Conservation (phyloP, 2,797 vertebrate genomes). For the Streptopelia turtur region DNA sequence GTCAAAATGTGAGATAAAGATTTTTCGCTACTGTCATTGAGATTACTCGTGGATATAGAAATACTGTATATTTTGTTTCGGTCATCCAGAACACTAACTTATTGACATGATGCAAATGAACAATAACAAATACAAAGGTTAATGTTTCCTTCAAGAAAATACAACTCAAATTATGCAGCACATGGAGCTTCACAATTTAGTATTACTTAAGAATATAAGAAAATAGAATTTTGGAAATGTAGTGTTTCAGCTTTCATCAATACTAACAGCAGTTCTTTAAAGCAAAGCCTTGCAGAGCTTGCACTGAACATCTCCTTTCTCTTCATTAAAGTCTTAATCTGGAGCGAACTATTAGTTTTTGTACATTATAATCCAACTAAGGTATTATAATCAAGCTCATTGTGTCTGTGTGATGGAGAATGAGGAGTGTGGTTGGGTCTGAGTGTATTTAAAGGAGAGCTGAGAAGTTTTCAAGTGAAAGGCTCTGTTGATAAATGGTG, state of each 20-base stretch:
- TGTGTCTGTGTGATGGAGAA: not conserved
- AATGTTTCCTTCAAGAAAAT: not conserved
- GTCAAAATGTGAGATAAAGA: not conserved
- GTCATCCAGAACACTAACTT: not conserved
- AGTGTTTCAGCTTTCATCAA: not conserved
- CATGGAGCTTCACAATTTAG: not conserved
- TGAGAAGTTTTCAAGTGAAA: conserved; percentile 56
- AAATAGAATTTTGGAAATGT: not conserved
- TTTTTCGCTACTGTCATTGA: not conserved
- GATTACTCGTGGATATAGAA: not conserved
- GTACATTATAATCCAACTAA: not conserved
- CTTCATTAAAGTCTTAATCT: not conserved
- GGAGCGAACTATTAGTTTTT: not conserved
- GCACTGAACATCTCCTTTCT: not conserved
- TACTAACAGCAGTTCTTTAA: not conserved
- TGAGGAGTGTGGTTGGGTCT: not conserved
- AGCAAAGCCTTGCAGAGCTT: not conserved
- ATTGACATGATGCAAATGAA: accelerated
- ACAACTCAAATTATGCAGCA: not conserved
- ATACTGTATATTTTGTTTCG: not conserved
- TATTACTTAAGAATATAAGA: not conserved
- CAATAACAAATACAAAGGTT: not conserved
- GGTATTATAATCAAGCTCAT: not conserved
- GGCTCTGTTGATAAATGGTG: conserved; percentile 70
- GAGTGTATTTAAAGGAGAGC: conserved; percentile 45